Evolutionary conservation across 2,888 invertebrate species (phyloP).

Genomic region (Conus canariensis): DNA sequence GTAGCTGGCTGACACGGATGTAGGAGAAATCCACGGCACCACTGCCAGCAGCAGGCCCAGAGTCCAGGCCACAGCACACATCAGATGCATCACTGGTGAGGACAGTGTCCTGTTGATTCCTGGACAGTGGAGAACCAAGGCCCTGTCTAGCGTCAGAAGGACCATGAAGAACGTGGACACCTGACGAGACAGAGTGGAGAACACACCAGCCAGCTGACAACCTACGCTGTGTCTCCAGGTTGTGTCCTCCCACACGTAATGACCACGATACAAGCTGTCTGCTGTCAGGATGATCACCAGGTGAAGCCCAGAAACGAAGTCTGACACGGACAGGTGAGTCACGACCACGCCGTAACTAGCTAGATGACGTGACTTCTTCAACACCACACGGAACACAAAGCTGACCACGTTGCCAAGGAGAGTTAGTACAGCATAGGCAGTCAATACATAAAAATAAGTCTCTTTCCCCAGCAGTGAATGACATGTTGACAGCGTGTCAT

Average conservation of each 20-base stretch:
- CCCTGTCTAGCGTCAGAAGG: too few relatives aligned
- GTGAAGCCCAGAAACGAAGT: constrained; percentile 59
- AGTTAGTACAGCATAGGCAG: background rate
- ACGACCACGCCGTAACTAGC: constrained; percentile 38
- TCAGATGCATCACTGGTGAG: too few relatives aligned
- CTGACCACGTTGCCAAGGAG: constrained; percentile 27
- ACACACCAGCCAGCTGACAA: too few relatives aligned
- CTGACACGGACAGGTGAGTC: constrained; percentile 42
- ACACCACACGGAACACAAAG: constrained; percentile 1
- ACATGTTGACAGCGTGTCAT: constrained; percentile 36
- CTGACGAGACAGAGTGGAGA: too few relatives aligned
- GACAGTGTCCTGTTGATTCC: too few relatives aligned
- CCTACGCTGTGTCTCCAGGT: too few relatives aligned
- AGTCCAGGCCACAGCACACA: too few relatives aligned
- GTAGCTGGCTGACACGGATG: too few relatives aligned
- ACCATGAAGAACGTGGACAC: too few relatives aligned
- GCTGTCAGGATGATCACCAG: constrained; percentile 31
- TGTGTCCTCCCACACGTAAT: constrained; percentile 58
- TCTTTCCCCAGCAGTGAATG: background rate
- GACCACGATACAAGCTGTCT: constrained; percentile 59
- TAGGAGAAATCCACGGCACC: constrained; percentile 42
- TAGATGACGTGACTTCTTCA: too few relatives aligned
- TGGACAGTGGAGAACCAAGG: too few relatives aligned
- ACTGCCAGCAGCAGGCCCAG: too few relatives aligned
- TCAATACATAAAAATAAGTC: constrained; percentile 5